phyloP scores from a whole-genome alignment of 2,888 invertebrate species.

The Philaethria dido region DNA sequence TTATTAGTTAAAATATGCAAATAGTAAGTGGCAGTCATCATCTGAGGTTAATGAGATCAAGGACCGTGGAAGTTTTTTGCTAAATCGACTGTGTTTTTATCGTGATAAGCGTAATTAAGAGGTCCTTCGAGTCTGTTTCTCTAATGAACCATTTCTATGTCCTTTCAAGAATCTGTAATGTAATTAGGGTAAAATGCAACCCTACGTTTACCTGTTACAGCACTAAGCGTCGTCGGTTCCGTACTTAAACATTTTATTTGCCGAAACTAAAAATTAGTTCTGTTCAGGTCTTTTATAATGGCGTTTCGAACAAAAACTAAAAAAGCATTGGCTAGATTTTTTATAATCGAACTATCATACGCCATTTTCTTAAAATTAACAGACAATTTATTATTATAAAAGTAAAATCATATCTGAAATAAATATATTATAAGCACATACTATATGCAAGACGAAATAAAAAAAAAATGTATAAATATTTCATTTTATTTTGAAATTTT shows the following conservation, averaged over 20 bases:
- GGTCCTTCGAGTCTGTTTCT: slow-evolving; percentile 49
- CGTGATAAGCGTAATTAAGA: slow-evolving; percentile 61
- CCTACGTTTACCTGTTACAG: background rate
- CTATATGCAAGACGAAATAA: too few relatives aligned
- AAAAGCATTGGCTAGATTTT: too few relatives aligned
- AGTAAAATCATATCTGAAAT: too few relatives aligned
- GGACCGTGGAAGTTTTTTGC: slow-evolving; percentile 35
- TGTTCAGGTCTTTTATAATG: too few relatives aligned
- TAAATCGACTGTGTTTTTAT: slow-evolving; percentile 49
- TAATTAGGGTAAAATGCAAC: slow-evolving; percentile 34
- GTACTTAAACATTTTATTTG: background rate
- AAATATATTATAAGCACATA: too few relatives aligned
- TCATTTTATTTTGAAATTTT: too few relatives aligned
- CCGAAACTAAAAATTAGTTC: too few relatives aligned
- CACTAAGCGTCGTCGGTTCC: background rate
- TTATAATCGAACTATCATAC: too few relatives aligned
- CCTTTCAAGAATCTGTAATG: slow-evolving; percentile 30
- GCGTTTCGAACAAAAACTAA: too few relatives aligned
- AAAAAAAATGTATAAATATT: too few relatives aligned
- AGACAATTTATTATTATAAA: too few relatives aligned
- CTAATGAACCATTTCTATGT: slow-evolving; percentile 49
- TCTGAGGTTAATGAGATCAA: slow-evolving; percentile 28
- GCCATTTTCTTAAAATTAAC: too few relatives aligned
- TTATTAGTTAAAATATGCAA: slow-evolving; percentile 23
- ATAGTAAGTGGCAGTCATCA: slow-evolving; percentile 14